These are phyloP conservation scores for Clarias gariepinus DNA, from an alignment of 2,113 vertebrate species.

Conservation along the genomic window DNA sequence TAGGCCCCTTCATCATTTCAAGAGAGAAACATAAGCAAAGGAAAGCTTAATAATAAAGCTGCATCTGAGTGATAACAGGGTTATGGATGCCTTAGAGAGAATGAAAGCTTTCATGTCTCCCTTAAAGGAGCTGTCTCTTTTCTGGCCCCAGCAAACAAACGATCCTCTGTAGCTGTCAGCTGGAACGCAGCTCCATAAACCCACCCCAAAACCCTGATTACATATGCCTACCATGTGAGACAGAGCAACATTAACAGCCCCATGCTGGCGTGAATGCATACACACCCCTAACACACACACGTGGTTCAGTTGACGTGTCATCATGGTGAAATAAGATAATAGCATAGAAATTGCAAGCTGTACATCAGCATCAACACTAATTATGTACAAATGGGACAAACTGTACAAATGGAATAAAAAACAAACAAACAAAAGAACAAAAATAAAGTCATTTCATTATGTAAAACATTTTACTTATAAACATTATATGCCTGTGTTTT, in stretches of 20 bases:
- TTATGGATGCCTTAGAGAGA: slow-evolving; percentile 2
- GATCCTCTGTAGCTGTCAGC: slow-evolving; percentile 5
- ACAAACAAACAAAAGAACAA: neutral
- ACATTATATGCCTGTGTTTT: neutral
- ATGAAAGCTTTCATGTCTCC: slow-evolving; percentile 29
- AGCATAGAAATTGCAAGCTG: neutral
- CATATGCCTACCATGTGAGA: slow-evolving; percentile 6
- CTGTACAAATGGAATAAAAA: neutral
- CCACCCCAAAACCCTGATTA: neutral
- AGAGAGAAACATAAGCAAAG: neutral
- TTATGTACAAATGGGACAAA: neutral
- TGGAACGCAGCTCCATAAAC: neutral
- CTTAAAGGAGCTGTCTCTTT: slow-evolving; percentile 3
- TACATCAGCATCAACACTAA: neutral
- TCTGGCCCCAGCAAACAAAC: slow-evolving; percentile 9
- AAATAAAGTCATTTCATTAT: neutral
- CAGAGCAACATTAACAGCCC: neutral
- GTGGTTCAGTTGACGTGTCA: neutral
- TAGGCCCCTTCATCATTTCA: neutral
- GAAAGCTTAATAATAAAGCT: neutral
- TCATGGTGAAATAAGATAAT: neutral
- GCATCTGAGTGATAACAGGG: neutral
- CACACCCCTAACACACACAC: slow-evolving; percentile 4
- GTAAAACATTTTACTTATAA: neutral
- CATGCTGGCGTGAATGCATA: neutral